Base-by-base conservation (phyloP, 1,140 invertebrate genomes). In the Calliopsis andreniformis region DNA sequence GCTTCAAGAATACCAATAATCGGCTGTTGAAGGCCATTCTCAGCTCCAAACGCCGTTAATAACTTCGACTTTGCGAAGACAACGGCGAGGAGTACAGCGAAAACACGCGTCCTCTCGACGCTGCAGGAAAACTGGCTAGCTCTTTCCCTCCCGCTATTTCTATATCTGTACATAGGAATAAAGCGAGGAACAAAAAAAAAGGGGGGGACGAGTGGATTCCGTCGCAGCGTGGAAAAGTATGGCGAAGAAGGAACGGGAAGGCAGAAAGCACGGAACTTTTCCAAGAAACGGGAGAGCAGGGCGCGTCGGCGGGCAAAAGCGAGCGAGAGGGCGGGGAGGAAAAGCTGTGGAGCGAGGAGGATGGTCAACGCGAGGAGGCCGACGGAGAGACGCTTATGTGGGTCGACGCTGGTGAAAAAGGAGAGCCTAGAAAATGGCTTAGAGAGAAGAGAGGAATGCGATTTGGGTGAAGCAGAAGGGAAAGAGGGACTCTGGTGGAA, bases 211-310 rank as follows among this genome's bases (percentile, higher is more conserved):
- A 71, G 73, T 59, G 49, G 64, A 62, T 77, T 81, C 72, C 62
- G 61, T 20, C 39, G 49, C 49, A 62, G 45, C 45, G 53, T 76
- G 63, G 69, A 70, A 83, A 76, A 79, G 64, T 53, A 77, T 62
- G 56, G 53, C 47, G 35, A 43, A 59, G 76, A 47, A 79, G 70
- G 59, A 55, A 63, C 58, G 73, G 47, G 68, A n/a, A 18, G 30
- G 73, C 66, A 68, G 63, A 73, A 71, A 83, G 64, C 59, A 76
- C 45, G 45, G 59, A 78, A 76, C 67, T 83, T 83, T 83, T 83
- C 78, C 49, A 66, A 83, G 81, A 83, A 79, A 79, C 32, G 67
- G 70, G 39, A 67, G 62, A 82, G 58, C 53, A 63, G 55, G 20
- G 43, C 56, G 49, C 55, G 25, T 56, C 62, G 55, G 64, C n/a